Evolutionary conservation across 2,888 invertebrate species (phyloP).

Genomic region (Microchrysa polita): DNA sequence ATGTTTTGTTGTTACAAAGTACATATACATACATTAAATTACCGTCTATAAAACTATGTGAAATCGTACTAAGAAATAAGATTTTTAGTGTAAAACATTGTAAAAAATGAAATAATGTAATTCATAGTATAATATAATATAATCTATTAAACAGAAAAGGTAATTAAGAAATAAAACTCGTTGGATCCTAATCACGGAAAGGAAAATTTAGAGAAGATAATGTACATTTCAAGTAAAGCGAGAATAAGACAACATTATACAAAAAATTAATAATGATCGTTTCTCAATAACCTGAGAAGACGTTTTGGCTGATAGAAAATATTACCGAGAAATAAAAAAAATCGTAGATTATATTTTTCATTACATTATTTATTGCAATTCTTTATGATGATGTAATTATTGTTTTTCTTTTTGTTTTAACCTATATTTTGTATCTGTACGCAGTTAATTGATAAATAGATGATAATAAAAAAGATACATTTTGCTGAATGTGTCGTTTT

Average conservation of each 20-base stretch:
- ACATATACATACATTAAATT: neutral
- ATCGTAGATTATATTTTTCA: conserved; percentile 39
- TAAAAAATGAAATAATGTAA: conserved; percentile 20
- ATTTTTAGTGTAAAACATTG: conserved; percentile 25
- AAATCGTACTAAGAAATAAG: conserved; percentile 28
- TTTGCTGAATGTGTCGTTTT: conserved; percentile 24
- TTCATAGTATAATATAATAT: conserved; percentile 32
- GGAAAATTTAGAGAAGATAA: neutral
- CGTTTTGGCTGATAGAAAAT: conserved; percentile 8
- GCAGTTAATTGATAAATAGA: conserved; percentile 41
- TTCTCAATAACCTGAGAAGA: conserved; percentile 18
- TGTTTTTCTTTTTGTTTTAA: conserved; percentile 41
- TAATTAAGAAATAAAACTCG: neutral
- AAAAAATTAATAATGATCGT: conserved; percentile 17
- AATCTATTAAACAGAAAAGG: conserved; percentile 19
- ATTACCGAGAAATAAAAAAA: conserved; percentile 18
- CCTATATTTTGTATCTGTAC: conserved; percentile 42
- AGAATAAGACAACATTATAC: conserved; percentile 17
- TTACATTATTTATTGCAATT: conserved; percentile 45
- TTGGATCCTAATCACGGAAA: conserved; percentile 10
- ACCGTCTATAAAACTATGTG: conserved; percentile 5
- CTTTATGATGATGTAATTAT: conserved; percentile 27
- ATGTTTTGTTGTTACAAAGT: conserved; percentile 17
- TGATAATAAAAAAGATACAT: conserved; percentile 33
- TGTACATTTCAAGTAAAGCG: conserved; percentile 26